Base-by-base conservation (phyloP, 2,888 invertebrate genomes). In the Hedychridium roseum region DNA sequence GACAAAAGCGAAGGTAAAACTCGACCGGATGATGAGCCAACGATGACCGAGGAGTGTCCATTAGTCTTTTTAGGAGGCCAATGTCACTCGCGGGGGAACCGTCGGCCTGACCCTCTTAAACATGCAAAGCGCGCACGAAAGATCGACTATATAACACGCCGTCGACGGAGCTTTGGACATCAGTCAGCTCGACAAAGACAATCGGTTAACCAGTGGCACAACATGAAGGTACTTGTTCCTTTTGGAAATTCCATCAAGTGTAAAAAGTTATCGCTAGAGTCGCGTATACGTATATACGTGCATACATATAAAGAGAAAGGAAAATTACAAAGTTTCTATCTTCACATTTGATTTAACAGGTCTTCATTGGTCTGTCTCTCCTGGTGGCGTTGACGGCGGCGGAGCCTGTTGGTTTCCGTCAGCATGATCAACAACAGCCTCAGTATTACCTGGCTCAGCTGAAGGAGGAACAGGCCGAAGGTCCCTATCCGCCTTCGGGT, bases 401-500 rank as follows among this genome's bases (percentile, higher is more conserved):
- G 3, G 82, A 83, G 63, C 79, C 82, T 12, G 80, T 81, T 27
- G 60, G 63, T 3, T 74, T 71, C 47, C 73, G 76, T 26, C 67
- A 68, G 43, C 64, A 64, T 35, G 52, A 60, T 39, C 66, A 67
- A 34, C 71, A 68, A 50, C 69, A 68, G 43, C 61, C 64, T 40
- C 70, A 71, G 41, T 78, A 71, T 40, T 78, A 68, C 47, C 70
- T 78, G n/a, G 76, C 75, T 1, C 73, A 70, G 12, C 74, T 76
- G 16, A 70, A 75, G 26, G 71, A 72, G 30, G 70, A 70, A 28
- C 30, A 16, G 3, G 67, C 54, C 5, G 63, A 68, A 1, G 76
- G 75, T 3, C 80, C 81, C 2, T 83, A 82, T 50, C 49, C 66
- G 15, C 64, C 81, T 2, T 76, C 81, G 9, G 81, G 80, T 20